Base-by-base conservation (phyloP, 2,888 invertebrate genomes). In the Thymelicus lineola region DNA sequence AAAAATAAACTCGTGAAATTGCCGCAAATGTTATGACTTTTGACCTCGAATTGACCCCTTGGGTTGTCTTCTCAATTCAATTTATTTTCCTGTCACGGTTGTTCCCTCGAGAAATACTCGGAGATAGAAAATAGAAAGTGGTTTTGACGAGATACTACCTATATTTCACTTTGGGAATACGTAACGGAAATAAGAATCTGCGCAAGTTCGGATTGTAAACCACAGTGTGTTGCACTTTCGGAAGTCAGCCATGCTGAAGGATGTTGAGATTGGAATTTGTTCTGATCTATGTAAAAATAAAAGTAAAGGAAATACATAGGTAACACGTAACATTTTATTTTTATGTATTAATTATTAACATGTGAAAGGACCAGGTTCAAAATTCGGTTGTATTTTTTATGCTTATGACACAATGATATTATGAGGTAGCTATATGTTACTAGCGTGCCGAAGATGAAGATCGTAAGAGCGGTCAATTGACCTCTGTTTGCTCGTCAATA, bases 51-150 rank as follows among this genome's bases (percentile, higher is more conserved):
- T 63, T 70, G 64, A 64, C 59, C 64, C 70, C 64, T 53, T 38
- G 70, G 64, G 70, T 70, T 50, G 59, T 59, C 64, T 70, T 70
- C 59, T 53, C 70, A 42, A 64, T 70, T 70, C 70, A 57, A 70
- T 70, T 70, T 70, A 70, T 70, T 70, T 64, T 53, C 48, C 70
- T 70, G 70, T 70, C 70, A 70, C 70, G 35, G 50, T 58, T n/a
- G 20, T 28, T 70, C 70, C 64, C 70, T 7, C 14, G 64, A 64
- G 70, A 42, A 35, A 35, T 59, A 28, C 64, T 59, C 64, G 70
- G 50, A 70, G 64, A 70, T 70, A 70, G 70, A 70, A 70, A 70
- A 70, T 64, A 70, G 70, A 70, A 64, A 70, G 70, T 70, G 70
- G 70, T 70, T 70, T 70, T 70, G 70, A 70, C 58, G 59, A 64